These are phyloP conservation scores for Thysanoteuthis rhombus DNA, from an alignment of 2,888 invertebrate genomes.

Conservation along the genomic window DNA sequence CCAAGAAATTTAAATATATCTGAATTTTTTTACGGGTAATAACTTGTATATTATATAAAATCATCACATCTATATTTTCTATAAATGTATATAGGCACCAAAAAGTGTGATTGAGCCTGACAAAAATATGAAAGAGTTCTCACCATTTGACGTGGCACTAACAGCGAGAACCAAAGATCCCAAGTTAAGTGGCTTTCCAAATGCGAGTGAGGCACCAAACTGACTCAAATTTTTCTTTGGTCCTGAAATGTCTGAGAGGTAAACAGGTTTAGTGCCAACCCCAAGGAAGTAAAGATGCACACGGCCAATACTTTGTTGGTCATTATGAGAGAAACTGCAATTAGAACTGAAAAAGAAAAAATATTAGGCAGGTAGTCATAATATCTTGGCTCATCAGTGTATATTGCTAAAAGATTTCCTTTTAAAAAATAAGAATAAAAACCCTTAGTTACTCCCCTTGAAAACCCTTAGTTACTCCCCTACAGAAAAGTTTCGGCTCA, in stretches of 20 bases:
- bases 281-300: slow-evolving; percentile 37
- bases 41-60: too few species aligned
- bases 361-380: too few species aligned
- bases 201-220: slow-evolving; percentile 45
- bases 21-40: too few species aligned
- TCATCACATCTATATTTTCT: too few species aligned
- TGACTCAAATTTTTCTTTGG: slow-evolving; percentile 37
- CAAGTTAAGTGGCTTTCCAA: slow-evolving; percentile 49
- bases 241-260: slow-evolving; percentile 37
- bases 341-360: slow-evolving; percentile 41
- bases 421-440: too few species aligned
- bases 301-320: slow-evolving; percentile 48
- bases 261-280: background rate
- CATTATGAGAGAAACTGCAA: slow-evolving; percentile 43
- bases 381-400: too few species aligned
- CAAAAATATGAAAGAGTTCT: background rate
- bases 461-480: too few species aligned
- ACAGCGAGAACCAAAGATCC: slow-evolving; percentile 45
- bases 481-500: too few species aligned
- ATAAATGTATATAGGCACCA: too few species aligned
- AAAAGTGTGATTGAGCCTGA: background rate
- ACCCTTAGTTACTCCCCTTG: too few species aligned
- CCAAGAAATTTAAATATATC: too few species aligned
- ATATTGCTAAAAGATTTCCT: too few species aligned
- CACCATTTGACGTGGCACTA: slow-evolving; percentile 39